phyloP scores from a whole-genome alignment of 2,797 vertebrate genomes.

The Pitangus sulphuratus region DNA sequence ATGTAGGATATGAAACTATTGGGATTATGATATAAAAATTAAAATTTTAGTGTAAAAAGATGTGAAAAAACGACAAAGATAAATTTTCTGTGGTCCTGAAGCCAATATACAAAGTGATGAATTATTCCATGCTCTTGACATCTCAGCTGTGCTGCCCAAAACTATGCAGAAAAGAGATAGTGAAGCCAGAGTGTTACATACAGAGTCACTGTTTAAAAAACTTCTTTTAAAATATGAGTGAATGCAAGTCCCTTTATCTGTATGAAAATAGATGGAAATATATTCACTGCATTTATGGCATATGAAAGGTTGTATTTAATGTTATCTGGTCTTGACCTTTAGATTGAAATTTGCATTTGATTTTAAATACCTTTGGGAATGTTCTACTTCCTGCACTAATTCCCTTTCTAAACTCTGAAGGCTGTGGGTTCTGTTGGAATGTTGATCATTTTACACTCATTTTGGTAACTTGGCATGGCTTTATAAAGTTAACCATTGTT shows the following conservation, averaged over 20 bases:
- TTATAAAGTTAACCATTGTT: neutral
- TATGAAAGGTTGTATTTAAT: constrained; percentile 52
- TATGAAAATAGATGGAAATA: constrained; percentile 53
- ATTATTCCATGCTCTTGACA: neutral
- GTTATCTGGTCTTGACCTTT: constrained; percentile 44
- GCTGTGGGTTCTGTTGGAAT: neutral
- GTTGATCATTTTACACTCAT: neutral
- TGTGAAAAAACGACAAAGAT: neutral
- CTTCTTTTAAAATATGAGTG: neutral
- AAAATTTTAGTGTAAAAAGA: neutral
- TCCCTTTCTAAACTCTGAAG: neutral
- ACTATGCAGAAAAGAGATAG: neutral
- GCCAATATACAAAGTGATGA: neutral
- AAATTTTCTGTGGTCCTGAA: neutral
- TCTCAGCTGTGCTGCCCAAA: neutral
- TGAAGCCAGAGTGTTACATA: neutral
- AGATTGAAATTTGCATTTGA: constrained; percentile 51
- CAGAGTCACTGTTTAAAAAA: neutral
- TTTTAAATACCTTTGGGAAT: neutral
- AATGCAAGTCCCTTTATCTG: neutral
- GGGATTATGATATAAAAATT: neutral
- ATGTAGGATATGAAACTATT: neutral
- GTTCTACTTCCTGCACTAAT: constrained; percentile 3
- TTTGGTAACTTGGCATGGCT: neutral
- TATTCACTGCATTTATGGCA: constrained; percentile 9